Conservation (phyloP, 2,888 invertebrate genomes). For the Brenthis daphne region DNA sequence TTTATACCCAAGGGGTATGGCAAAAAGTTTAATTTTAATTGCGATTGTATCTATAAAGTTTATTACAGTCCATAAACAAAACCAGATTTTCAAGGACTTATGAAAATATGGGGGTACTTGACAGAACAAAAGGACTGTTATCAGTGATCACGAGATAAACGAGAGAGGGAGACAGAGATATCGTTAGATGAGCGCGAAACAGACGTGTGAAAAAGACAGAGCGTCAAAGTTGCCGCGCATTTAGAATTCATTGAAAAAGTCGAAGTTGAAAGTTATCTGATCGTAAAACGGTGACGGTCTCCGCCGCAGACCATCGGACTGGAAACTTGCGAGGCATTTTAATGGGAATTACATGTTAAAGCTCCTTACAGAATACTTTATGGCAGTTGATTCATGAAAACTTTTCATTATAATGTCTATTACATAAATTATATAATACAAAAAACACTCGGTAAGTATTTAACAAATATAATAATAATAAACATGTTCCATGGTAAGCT, state of each 20-base stretch:
- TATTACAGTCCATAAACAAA: slow-evolving; percentile 21
- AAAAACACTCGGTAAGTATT: too few species aligned
- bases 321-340: slow-evolving; percentile 3
- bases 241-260: slow-evolving; percentile 82
- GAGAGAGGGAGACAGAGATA: slow-evolving; percentile 3
- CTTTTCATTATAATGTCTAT: too few species aligned
- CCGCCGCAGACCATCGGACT: slow-evolving; percentile 15
- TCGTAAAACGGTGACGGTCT: slow-evolving; percentile 59
- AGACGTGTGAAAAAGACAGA: slow-evolving; percentile 42
- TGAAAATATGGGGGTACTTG: slow-evolving; percentile 1
- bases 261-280: slow-evolving; percentile 78
- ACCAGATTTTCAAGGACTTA: slow-evolving; percentile 13
- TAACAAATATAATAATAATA: too few species aligned
- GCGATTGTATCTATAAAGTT: slow-evolving; percentile 1
- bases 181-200: slow-evolving; percentile 24
- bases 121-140: slow-evolving; percentile 9
- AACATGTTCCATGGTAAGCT: too few species aligned
- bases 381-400: too few species aligned
- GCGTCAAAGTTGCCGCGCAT: slow-evolving; percentile 53
- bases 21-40: too few species aligned
- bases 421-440: too few species aligned
- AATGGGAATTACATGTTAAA: not conserved
- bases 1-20: too few species aligned
- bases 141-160: slow-evolving; percentile 9
- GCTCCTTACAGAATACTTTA: too few species aligned